Conservation (phyloP, 2,797 vertebrate species). For the Amblyraja radiata region DNA sequence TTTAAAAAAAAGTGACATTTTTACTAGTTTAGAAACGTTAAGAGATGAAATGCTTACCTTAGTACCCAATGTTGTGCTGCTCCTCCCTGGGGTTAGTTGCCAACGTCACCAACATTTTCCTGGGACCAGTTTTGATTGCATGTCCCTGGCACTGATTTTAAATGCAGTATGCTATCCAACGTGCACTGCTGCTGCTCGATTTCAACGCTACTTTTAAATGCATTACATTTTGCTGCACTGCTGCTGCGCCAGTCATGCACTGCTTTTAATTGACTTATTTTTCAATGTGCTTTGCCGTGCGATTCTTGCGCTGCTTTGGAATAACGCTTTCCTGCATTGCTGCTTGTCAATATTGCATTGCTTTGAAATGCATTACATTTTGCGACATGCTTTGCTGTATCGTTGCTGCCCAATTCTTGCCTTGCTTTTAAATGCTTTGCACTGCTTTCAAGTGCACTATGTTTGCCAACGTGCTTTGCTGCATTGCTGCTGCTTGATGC, state of each 20-base stretch:
- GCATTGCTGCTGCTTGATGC: background rate
- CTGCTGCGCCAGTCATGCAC: no score
- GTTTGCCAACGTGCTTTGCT: background rate
- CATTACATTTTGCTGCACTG: no score
- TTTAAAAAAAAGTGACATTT: background rate
- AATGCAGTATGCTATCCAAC: background rate
- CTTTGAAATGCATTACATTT: background rate
- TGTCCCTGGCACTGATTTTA: background rate
- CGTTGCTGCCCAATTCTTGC: background rate
- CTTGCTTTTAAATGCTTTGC: background rate
- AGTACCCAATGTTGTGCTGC: background rate
- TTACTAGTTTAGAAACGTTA: background rate
- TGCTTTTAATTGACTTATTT: background rate
- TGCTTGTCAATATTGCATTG: background rate
- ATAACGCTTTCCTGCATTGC: background rate
- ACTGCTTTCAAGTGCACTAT: background rate
- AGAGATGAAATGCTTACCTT: constrained; percentile 13
- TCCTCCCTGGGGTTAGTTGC: background rate
- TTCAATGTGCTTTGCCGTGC: background rate
- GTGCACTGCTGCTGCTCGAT: background rate
- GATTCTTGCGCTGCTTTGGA: background rate
- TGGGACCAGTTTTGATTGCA: background rate
- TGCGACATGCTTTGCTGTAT: background rate
- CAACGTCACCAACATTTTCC: background rate
- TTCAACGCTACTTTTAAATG: background rate